phyloP scores from a whole-genome alignment of 2,113 vertebrate genomes.

The Microtus pennsylvanicus region DNA sequence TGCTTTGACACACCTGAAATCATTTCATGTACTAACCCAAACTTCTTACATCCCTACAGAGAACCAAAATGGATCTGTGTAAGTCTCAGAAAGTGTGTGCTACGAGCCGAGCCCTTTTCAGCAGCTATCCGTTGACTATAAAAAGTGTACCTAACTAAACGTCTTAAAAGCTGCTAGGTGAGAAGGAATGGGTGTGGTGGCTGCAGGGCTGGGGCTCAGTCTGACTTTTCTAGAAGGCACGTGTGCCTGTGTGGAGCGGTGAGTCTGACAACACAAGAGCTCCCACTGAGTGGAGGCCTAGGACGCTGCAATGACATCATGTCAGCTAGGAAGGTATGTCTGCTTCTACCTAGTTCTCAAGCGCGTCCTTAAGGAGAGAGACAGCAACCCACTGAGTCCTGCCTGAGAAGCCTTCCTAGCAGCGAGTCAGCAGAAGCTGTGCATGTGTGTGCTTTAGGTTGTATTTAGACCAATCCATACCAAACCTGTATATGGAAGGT shows the following conservation, averaged over 20 bases:
- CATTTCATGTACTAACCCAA: background rate
- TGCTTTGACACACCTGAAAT: background rate
- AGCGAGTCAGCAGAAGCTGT: background rate
- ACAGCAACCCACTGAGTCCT: background rate
- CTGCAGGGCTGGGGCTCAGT: rapidly evolving
- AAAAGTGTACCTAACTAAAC: background rate
- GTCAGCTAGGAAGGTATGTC: background rate
- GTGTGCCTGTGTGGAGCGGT: rapidly evolving
- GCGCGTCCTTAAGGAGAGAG: background rate
- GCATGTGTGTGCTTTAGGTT: background rate
- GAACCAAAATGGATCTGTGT: background rate
- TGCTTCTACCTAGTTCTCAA: background rate
- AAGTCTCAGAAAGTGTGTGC: background rate
- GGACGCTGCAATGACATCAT: rapidly evolving
- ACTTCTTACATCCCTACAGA: background rate
- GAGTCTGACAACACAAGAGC: background rate
- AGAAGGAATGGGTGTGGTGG: background rate
- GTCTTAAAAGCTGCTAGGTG: background rate
- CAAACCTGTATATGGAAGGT: background rate
- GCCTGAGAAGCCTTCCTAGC: rapidly evolving
- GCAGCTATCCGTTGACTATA: background rate
- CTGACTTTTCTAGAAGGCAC: rapidly evolving
- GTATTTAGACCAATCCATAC: background rate
- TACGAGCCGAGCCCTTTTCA: background rate
- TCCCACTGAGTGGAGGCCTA: rapidly evolving